Evolutionary conservation across 1,140 invertebrate genomes (phyloP), one percentile per base, ranked within the genome.

Genomic region (Hylyphantes graminicola): DNA sequence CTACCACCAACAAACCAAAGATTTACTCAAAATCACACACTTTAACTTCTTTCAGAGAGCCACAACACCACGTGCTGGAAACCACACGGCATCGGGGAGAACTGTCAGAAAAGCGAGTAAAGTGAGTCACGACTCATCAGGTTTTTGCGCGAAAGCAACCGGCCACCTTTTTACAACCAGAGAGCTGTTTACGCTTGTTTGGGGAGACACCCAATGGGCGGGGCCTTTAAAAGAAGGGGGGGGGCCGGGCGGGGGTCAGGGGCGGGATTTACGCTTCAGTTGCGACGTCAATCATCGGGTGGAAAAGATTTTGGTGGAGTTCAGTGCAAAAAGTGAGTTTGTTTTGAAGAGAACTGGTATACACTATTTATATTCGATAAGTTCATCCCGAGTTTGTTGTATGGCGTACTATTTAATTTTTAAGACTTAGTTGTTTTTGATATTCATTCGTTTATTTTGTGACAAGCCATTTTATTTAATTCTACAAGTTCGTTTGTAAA

Each of bases 91-190:
- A 63, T 35, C 59, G 15, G 51, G n/a, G 74, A 17, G 57, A 64
- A 51, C 59, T 76, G 74, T 76, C 74, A 76, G 64, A 64, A n/a
- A 76, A 76, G 17, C 57, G 17, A 11, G 57, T 64, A 50, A 17
- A 51, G 59, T 64, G 72, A 74, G 74, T 61, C n/a, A 63, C 74
- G 74, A 51, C 74, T 61, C 63, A 78, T 78, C 76, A 67, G 64
- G 76, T 78, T 78, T n/a, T 51, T 78, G 15, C 13, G 17, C 17
- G 57, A 51, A n/a, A 64, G 35, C 50, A 53, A 59, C 59, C 55
- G 72, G 72, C 72, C 59, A 48, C 54, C 53, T 59, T 57, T n/a
- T 59, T 59, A 59, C 57, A n/a, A 13, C 57, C n/a, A 59, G 57
- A 59, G n/a, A 59, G 57, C n/a, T 59, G 57, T 59, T 59, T 59